A percentile compares a stretch with the other conserved stretches of the same genome.
Conservation (phyloP, 2,113 vertebrate species). For the Ochotona curzoniae region DNA sequence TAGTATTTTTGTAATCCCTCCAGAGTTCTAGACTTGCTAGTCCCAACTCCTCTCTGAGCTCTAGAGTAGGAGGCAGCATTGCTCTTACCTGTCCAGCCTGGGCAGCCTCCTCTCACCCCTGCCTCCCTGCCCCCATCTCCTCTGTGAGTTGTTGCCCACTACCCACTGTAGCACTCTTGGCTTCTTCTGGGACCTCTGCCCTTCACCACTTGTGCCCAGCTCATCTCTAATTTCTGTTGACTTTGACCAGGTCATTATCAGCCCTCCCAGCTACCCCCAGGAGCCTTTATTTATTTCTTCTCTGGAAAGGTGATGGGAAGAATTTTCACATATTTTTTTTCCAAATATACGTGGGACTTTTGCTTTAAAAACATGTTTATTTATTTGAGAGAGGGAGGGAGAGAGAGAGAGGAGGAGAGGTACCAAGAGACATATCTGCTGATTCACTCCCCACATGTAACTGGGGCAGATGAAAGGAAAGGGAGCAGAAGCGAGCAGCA, state of each 20-base stretch:
- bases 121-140: not conserved
- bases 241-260: not conserved
- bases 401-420: too few relatives aligned
- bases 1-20: not conserved
- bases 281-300: conserved; percentile 14
- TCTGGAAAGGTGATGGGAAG: conserved; percentile 32
- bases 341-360: not conserved
- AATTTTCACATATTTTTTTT: not conserved
- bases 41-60: not conserved
- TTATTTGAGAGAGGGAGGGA: too few relatives aligned
- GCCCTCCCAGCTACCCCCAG: not conserved
- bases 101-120: not conserved
- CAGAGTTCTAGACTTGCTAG: not conserved
- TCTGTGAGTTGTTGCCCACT: too few relatives aligned
- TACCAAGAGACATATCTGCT: too few relatives aligned
- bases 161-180: not conserved
- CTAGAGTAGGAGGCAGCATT: not conserved
- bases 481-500: not conserved
- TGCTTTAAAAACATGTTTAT: not conserved
- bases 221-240: conserved; percentile 44
- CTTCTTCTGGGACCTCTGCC: not conserved
- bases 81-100: not conserved
- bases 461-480: not conserved
- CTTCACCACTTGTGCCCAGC: not conserved
- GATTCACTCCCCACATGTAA: too few relatives aligned